These are phyloP conservation scores for Noctua janthina DNA, from an alignment of 2,888 invertebrate species.

Conservation along the genomic window DNA sequence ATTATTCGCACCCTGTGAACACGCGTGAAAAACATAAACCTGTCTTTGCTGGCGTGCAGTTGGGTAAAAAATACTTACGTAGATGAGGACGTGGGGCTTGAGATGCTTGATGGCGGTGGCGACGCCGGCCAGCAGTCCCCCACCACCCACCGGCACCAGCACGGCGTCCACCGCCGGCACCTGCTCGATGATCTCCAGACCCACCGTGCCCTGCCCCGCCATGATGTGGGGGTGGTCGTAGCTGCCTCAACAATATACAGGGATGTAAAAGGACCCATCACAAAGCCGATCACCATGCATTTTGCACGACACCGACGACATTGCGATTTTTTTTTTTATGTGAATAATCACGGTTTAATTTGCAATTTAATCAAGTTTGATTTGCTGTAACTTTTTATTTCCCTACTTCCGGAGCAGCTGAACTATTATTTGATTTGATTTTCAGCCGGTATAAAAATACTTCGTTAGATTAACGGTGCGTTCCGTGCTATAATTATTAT, in stretches of 20 bases:
- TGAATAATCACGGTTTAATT: no score
- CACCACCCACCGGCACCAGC: constrained; percentile 98
- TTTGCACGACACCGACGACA: no score
- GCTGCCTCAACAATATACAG: constrained; percentile 82
- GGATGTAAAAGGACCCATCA: neutral
- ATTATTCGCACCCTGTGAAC: neutral
- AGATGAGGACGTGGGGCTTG: constrained; percentile 95
- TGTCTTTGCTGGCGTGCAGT: neutral
- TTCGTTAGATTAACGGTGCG: no score
- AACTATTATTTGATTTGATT: no score
- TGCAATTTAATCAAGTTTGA: no score
- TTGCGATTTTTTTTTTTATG: no score
- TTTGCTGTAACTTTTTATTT: no score
- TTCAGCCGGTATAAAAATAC: no score
- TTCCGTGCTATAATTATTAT: no score
- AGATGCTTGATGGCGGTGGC: constrained; percentile 97
- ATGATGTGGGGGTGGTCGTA: constrained; percentile 99
- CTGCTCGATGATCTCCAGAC: constrained; percentile 97
- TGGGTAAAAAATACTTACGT: constrained; percentile 91
- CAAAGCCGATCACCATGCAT: neutral
- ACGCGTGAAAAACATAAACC: neutral
- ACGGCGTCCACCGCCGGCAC: constrained; percentile 96
- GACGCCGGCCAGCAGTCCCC: constrained; percentile 97
- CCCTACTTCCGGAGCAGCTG: no score
- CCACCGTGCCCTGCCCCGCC: constrained; percentile 98